Conservation (phyloP, 1,140 invertebrate species). For the Saccostrea echinata region DNA sequence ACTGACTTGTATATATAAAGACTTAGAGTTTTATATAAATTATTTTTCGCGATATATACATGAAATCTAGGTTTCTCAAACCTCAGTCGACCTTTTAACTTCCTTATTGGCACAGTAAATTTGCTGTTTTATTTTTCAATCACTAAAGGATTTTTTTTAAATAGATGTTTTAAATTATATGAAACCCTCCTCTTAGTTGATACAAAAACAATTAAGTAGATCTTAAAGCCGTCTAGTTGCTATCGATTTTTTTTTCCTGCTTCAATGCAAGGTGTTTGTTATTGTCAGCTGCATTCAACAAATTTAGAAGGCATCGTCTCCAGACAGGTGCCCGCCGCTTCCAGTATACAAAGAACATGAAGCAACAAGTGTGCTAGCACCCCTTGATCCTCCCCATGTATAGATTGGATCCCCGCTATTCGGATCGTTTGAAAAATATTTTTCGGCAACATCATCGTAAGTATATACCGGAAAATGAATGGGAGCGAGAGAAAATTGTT, state of each 20-base stretch:
- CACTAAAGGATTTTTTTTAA: background rate
- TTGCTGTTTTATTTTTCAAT: background rate
- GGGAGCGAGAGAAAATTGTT: background rate
- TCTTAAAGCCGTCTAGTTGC: conserved; percentile 28
- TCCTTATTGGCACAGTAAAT: too few relatives aligned
- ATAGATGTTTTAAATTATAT: background rate
- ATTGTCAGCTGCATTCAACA: conserved; percentile 31
- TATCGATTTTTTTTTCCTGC: conserved; percentile 27
- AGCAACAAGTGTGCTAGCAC: conserved; percentile 2
- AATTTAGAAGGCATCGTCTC: conserved; percentile 27
- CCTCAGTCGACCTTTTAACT: too few relatives aligned
- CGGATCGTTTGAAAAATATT: conserved; percentile 31
- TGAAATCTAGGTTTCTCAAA: too few relatives aligned
- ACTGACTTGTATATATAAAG: too few relatives aligned
- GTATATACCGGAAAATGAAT: background rate
- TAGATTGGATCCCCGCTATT: conserved; percentile 16
- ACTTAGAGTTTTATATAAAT: too few relatives aligned
- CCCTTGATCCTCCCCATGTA: background rate
- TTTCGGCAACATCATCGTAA: conserved; percentile 21
- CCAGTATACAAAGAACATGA: background rate
- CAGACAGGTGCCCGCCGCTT: background rate
- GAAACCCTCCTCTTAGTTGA: background rate
- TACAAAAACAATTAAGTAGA: conserved; percentile 35
- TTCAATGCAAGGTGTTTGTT: conserved; percentile 36
- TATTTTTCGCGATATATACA: too few relatives aligned